Evolutionary conservation across 2,888 invertebrate species (phyloP).

Genomic region (Eupithecia exiguata): DNA sequence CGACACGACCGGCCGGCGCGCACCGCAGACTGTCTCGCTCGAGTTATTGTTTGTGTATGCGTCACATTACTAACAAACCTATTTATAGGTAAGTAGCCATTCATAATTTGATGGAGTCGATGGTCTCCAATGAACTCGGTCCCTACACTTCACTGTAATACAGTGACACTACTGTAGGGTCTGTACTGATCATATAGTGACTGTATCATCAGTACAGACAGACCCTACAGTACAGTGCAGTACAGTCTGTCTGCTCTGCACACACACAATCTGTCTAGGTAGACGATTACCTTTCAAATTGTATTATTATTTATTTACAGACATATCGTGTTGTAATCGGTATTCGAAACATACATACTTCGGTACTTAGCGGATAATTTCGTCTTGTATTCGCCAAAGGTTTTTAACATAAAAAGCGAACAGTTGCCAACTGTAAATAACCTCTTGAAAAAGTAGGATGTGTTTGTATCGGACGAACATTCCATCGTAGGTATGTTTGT

Average conservation of each 20-base stretch:
- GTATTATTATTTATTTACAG: neutral
- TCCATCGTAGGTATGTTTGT: neutral
- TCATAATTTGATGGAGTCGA: neutral
- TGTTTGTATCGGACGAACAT: neutral
- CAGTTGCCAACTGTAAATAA: neutral
- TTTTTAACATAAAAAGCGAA: neutral
- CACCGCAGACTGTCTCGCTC: neutral
- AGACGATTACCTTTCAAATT: neutral
- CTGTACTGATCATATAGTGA: too few relatives aligned
- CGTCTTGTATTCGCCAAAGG: neutral
- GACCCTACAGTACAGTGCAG: neutral
- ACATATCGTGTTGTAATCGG: neutral
- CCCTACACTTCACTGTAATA: too few relatives aligned
- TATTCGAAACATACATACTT: too few relatives aligned
- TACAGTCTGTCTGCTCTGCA: too few relatives aligned
- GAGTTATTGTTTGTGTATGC: neutral
- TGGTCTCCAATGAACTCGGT: neutral
- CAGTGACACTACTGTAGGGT: too few relatives aligned
- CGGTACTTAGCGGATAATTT: too few relatives aligned
- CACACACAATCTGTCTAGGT: neutral
- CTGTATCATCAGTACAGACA: too few relatives aligned
- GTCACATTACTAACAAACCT: neutral
- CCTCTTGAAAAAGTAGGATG: neutral
- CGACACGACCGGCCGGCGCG: neutral
- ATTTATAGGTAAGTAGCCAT: neutral